Conservation (phyloP, 1,140 invertebrate species). For the Charaxes varanes region DNA sequence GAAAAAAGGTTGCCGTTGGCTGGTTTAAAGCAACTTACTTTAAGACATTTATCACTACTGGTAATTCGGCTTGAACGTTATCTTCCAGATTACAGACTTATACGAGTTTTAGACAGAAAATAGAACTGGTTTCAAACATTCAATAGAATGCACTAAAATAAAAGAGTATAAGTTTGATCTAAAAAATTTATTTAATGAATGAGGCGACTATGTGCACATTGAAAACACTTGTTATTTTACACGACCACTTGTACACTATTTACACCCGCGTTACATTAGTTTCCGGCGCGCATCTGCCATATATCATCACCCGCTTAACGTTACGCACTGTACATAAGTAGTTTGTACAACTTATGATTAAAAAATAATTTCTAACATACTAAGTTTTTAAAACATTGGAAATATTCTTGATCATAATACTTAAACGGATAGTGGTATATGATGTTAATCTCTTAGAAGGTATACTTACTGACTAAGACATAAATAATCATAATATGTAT, state of each 20-base stretch:
- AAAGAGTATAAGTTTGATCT: constrained; percentile 15
- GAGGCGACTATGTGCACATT: constrained; percentile 73
- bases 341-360: constrained; percentile 68
- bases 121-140: no score
- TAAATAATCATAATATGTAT: constrained; percentile 58
- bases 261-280: constrained; percentile 48
- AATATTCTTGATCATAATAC: constrained; percentile 69
- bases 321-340: constrained; percentile 66
- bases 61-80: no score
- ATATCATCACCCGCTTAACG: constrained; percentile 42
- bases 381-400: constrained; percentile 66
- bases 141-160: constrained; percentile 1
- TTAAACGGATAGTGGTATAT: constrained; percentile 68
- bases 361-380: constrained; percentile 46
- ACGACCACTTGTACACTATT: constrained; percentile 64
- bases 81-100: no score
- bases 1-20: no score
- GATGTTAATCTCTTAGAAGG: constrained; percentile 62
- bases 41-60: no score
- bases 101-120: no score
- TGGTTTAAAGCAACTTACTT: no score
- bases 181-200: constrained; percentile 73
- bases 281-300: constrained; percentile 25
- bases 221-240: constrained; percentile 69
- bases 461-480: constrained; percentile 56